These are phyloP conservation scores for Lagopus leucura DNA, from an alignment of 2,113 vertebrate genomes.

Conservation along the genomic window DNA sequence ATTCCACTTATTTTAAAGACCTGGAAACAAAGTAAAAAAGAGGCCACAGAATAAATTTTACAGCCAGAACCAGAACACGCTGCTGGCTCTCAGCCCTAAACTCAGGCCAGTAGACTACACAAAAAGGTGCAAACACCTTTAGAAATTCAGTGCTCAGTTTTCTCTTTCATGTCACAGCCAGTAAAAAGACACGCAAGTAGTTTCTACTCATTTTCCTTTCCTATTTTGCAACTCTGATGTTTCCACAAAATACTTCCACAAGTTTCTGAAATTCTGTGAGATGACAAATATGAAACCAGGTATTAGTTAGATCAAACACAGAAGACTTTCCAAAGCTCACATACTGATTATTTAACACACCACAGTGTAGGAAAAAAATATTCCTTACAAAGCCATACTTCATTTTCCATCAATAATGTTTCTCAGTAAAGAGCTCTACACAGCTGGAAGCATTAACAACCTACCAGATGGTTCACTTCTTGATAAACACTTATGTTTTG, in stretches of 20 bases:
- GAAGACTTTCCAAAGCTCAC: slow-evolving; percentile 11
- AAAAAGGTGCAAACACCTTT: neutral
- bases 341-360: neutral
- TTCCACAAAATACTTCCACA: slow-evolving; percentile 22
- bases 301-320: slow-evolving; percentile 45
- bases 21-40: neutral
- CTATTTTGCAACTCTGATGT: slow-evolving; percentile 7
- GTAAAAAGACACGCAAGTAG: slow-evolving; percentile 14
- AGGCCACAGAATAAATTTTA: neutral
- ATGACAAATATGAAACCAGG: slow-evolving; percentile 26
- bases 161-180: slow-evolving; percentile 4
- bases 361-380: slow-evolving; percentile 18
- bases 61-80: neutral
- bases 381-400: slow-evolving; percentile 29
- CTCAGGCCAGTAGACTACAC: neutral
- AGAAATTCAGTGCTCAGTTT: slow-evolving; percentile 13
- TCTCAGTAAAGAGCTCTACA: slow-evolving; percentile 5
- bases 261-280: slow-evolving; percentile 24
- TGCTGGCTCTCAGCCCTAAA: neutral
- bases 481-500: slow-evolving; percentile 1
- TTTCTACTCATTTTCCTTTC: slow-evolving; percentile 27
- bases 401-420: slow-evolving; percentile 11
- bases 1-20: neutral
- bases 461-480: slow-evolving; percentile 57
- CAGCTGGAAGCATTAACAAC: slow-evolving; percentile 53